Percentiles rank a stretch among this genome's conserved stretches.
These are phyloP conservation scores for Petromus typicus DNA, from an alignment of 2,113 vertebrate genomes.

Conservation along the genomic window DNA sequence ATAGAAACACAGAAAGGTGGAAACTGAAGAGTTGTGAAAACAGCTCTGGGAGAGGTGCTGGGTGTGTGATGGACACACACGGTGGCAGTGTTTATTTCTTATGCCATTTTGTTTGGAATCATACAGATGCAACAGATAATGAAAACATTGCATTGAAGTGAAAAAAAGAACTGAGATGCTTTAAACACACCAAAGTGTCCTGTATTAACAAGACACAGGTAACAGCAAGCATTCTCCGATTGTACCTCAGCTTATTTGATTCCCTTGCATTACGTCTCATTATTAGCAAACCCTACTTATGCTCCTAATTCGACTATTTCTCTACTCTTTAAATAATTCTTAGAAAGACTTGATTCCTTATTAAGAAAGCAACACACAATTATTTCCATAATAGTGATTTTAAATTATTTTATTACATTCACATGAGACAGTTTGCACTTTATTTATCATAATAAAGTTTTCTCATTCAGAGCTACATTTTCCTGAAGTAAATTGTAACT, in stretches of 20 bases:
- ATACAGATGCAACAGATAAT: neutral
- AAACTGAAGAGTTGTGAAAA: neutral
- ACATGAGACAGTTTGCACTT: conserved; percentile 1
- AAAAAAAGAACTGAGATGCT: neutral
- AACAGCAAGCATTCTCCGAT: neutral
- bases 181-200: neutral
- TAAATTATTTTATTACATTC: neutral
- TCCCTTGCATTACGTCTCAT: neutral
- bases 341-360: neutral
- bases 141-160: neutral
- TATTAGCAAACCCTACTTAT: neutral
- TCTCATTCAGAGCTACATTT: neutral
- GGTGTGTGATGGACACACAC: too few species aligned
- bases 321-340: neutral
- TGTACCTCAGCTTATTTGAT: neutral
- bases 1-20: neutral
- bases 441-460: neutral
- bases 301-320: neutral
- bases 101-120: neutral
- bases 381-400: neutral
- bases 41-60: neutral
- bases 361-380: neutral
- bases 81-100: neutral
- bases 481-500: neutral
- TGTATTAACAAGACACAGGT: neutral